Percentiles rank a stretch among this genome's conserved stretches.
Conservation (phyloP, 2,113 vertebrate genomes). For the Pseudopipra pipra region DNA sequence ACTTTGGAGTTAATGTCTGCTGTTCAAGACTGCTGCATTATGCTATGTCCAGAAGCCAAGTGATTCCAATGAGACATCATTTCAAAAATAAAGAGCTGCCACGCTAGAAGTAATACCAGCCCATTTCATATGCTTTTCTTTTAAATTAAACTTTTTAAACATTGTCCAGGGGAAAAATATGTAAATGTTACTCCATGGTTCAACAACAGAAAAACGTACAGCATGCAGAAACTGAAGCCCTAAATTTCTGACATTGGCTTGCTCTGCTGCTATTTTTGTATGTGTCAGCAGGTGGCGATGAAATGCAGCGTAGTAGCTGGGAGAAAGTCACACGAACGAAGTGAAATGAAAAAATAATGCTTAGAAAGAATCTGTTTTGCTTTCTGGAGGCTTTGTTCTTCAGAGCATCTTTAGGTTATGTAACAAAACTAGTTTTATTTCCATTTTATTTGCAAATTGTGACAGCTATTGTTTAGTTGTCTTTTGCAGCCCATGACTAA, state of each 20-base stretch:
- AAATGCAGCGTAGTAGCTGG: not conserved
- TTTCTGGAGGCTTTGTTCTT: not conserved
- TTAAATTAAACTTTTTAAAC: not conserved
- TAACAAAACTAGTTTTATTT: not conserved
- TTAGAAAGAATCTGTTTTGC: not conserved
- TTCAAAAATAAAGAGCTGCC: not conserved
- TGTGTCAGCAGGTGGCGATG: conserved; percentile 59
- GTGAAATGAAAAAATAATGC: not conserved
- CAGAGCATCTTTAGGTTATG: not conserved
- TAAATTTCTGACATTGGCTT: not conserved
- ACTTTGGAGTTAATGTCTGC: not conserved
- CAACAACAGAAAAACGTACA: fast-evolving
- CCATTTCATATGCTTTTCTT: not conserved
- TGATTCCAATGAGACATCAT: fast-evolving
- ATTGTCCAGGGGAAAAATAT: fast-evolving
- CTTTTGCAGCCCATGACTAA: not conserved
- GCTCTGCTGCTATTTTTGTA: not conserved
- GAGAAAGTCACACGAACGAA: fast-evolving
- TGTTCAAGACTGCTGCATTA: fast-evolving
- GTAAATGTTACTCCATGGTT: fast-evolving
- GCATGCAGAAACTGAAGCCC: not conserved
- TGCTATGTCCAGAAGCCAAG: not conserved
- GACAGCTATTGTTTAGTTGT: not conserved
- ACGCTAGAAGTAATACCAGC: not conserved
- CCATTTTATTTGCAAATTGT: not conserved